These are phyloP conservation scores for Planiliza haematocheilus DNA, from an alignment of 2,113 vertebrate species.

Conservation along the genomic window DNA sequence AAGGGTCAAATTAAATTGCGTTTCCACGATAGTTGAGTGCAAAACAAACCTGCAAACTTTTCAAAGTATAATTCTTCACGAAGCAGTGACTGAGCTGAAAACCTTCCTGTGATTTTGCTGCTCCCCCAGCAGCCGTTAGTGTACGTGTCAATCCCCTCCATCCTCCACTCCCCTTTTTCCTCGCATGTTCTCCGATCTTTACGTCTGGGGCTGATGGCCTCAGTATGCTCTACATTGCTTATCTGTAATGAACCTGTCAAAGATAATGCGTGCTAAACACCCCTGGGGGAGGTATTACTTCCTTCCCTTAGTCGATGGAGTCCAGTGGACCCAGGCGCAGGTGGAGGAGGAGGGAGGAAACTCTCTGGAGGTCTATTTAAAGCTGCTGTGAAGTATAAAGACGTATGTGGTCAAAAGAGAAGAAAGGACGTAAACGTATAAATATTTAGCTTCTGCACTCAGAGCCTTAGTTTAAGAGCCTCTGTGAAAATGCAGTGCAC, in stretches of 20 bases:
- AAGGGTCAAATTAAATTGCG: conserved; percentile 14
- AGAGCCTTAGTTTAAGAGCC: too few species aligned
- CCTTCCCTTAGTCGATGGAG: conserved; percentile 51
- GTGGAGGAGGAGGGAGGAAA: conserved; percentile 33
- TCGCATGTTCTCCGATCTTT: conserved; percentile 40
- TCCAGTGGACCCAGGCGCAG: conserved; percentile 38
- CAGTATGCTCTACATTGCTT: conserved; percentile 79
- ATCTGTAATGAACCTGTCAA: conserved; percentile 89
- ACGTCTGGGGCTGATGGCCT: conserved; percentile 39
- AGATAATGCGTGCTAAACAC: conserved; percentile 84
- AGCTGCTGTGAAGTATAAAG: conserved; percentile 7
- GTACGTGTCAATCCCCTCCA: background rate
- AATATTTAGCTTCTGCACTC: background rate
- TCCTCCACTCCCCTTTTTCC: conserved; percentile 17
- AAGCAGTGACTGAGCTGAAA: too few species aligned
- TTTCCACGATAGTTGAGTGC: conserved; percentile 31
- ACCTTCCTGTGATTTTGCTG: conserved; percentile 1
- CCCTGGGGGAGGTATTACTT: conserved; percentile 59
- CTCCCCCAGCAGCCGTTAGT: conserved; percentile 16
- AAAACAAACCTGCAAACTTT: conserved; percentile 17
- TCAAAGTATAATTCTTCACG: background rate
- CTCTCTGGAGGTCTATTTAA: conserved; percentile 22
- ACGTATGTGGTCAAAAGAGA: background rate
- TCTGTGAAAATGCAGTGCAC: too few species aligned
- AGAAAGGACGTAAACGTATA: background rate